Evolutionary conservation across 2,113 vertebrate species (phyloP).

Genomic region (Brachyistius frenatus): DNA sequence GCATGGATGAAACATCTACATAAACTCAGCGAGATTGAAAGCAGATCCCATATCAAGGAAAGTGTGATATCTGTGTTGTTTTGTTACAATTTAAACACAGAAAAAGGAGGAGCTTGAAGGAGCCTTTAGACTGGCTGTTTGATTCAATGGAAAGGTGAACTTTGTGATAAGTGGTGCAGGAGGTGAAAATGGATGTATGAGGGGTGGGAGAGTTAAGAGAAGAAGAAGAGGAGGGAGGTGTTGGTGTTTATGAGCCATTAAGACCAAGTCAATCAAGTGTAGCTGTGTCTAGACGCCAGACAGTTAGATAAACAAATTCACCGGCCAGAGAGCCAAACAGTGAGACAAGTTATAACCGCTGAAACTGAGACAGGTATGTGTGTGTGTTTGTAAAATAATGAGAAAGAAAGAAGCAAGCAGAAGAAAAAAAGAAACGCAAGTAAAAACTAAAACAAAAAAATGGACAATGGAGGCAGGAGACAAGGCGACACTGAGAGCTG

Average conservation of each 20-base stretch:
- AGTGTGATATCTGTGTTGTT: slow-evolving; percentile 45
- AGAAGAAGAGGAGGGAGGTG: slow-evolving; percentile 41
- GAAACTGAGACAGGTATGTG: slow-evolving; percentile 64
- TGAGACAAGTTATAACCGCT: slow-evolving; percentile 34
- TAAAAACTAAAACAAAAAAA: not conserved
- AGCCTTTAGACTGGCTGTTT: slow-evolving; percentile 22
- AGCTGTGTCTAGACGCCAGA: slow-evolving; percentile 72
- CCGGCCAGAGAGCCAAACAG: slow-evolving; percentile 9
- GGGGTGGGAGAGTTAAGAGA: slow-evolving; percentile 1
- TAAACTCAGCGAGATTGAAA: slow-evolving; percentile 40
- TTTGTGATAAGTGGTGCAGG: slow-evolving; percentile 5
- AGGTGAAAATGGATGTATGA: slow-evolving; percentile 25
- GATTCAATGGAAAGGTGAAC: not conserved
- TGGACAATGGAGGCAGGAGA: not conserved
- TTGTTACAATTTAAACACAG: slow-evolving; percentile 51
- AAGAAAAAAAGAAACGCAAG: slow-evolving; percentile 11
- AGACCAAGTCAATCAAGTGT: slow-evolving; percentile 54
- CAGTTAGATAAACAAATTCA: slow-evolving; percentile 64
- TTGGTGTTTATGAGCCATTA: slow-evolving; percentile 67
- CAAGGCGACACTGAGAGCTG: slow-evolving; percentile 3
- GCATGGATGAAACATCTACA: slow-evolving; percentile 40
- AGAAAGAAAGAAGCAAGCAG: slow-evolving; percentile 20
- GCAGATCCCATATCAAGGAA: slow-evolving; percentile 45
- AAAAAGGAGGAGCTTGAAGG: slow-evolving; percentile 35
- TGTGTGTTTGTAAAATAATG: slow-evolving; percentile 37